Evolutionary conservation across 2,113 vertebrate genomes (phyloP).

Genomic region (Galemys pyrenaicus): DNA sequence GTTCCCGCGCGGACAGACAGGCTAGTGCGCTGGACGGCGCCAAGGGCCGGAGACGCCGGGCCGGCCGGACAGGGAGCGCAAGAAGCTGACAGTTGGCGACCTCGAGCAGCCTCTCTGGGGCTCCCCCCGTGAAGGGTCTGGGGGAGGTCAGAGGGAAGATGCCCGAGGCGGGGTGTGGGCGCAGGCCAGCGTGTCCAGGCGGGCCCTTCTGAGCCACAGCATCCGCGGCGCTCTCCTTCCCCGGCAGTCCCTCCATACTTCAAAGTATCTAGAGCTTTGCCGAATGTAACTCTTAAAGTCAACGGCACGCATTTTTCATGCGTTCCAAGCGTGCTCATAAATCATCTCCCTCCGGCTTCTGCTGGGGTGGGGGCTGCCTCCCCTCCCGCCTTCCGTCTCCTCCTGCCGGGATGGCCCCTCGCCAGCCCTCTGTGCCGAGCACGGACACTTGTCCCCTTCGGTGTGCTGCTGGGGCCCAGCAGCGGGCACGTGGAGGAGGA

Average conservation of each 20-base stretch:
- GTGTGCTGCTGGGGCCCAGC: no score
- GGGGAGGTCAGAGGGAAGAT: background rate
- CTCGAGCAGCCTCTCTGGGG: background rate
- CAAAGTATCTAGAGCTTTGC: conserved; percentile 46
- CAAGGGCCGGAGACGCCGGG: background rate
- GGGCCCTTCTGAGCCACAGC: background rate
- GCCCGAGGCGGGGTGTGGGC: no score
- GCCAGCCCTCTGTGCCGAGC: no score
- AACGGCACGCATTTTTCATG: background rate
- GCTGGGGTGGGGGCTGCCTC: background rate
- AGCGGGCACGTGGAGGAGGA: rapidly evolving
- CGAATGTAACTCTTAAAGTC: conserved; percentile 45
- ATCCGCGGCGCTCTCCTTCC: background rate
- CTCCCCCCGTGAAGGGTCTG: background rate
- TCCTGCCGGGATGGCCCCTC: no score
- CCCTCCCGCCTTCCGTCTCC: background rate
- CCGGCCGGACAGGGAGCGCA: background rate
- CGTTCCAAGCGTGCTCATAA: background rate
- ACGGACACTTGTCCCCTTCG: no score
- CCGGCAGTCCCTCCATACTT: conserved; percentile 40
- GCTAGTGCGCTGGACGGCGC: background rate
- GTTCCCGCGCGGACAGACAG: background rate
- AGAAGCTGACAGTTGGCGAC: background rate
- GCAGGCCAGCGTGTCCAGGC: rapidly evolving
- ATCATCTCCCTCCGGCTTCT: background rate